Base-by-base conservation (phyloP, 2,888 invertebrate genomes). In the Fragum whitleyi region DNA sequence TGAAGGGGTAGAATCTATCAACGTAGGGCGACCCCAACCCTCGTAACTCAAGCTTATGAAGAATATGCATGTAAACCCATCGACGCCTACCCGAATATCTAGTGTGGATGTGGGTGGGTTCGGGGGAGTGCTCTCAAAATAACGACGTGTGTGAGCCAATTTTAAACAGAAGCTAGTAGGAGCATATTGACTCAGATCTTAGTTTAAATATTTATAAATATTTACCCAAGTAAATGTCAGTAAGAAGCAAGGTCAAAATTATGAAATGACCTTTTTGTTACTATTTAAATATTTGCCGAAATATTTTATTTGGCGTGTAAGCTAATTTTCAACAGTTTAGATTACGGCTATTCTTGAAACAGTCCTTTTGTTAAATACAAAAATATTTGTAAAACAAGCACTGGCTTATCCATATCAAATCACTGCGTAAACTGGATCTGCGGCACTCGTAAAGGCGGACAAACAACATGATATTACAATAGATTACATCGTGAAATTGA, bases 181-280 rank as follows among this genome's bases (percentile, higher is more conserved):
- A 26, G 23, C 26, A 26, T 57, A 26, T 57, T 57, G 57, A 57
- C 57, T 57, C 26, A 26, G 7, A 19, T 26, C 11, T 23, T 23
- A 57, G 57, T 57, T 57, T 57, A 57, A 57, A 57, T 57, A 57
- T 57, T 57, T 57, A n/a, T 21, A 57, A 57, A 57, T 26, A 57
- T 57, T 57, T 26, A 23, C 21, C 57, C 57, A 26, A 3, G 11
- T 6, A 5, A 26, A 26, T 57, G 21, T 26, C 57, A 57, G 57
- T 14, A 57, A 57, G 57, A 57, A 19, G 23, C 3, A 26, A n/a
- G 57, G 57, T 57, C 57, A 57, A 57, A 47, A 47, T 9, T 19
- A 19, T 47, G 47, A 47, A 47, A 47, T 16, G 47, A 47, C 47
- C 47, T 47, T 47, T 47, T 47, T 47, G 47, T 47, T 47, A 47